phyloP scores from a whole-genome alignment of 2,888 invertebrate species.

The Smittia aterrima region DNA sequence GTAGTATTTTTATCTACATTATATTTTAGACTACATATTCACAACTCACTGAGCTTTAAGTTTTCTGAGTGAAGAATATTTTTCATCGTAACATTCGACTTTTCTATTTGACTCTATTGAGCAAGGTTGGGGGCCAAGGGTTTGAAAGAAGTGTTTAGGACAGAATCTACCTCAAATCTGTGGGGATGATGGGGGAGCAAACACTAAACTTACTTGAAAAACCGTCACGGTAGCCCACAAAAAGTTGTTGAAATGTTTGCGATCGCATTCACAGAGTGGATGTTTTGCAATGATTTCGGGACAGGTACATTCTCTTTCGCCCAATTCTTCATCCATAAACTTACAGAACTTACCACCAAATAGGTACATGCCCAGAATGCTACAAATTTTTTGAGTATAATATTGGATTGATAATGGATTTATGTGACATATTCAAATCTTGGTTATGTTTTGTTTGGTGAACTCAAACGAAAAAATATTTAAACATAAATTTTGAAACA shows the following conservation, averaged over 20 bases:
- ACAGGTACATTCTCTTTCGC: conserved; percentile 88
- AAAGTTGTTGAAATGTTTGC: conserved; percentile 98
- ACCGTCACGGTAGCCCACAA: conserved; percentile 97
- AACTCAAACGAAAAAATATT: conserved; percentile 48
- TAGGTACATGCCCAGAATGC: conserved; percentile 99
- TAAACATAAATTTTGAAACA: conserved; percentile 54
- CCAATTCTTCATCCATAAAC: conserved; percentile 81
- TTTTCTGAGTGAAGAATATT: not conserved
- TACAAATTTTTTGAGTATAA: conserved; percentile 57
- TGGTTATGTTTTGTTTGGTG: conserved; percentile 45
- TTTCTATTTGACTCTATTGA: not conserved
- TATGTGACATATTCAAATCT: conserved; percentile 23
- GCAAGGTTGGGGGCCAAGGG: not conserved
- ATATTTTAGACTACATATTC: too few relatives aligned
- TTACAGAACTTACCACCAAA: conserved; percentile 99
- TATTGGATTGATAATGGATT: conserved; percentile 34
- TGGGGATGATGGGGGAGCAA: not conserved
- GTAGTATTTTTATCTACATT: too few relatives aligned
- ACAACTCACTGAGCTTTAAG: too few relatives aligned
- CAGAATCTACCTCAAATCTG: not conserved
- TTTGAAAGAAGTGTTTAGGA: not conserved
- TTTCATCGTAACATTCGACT: not conserved
- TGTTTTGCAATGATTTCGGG: conserved; percentile 85
- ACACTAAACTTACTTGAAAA: conserved; percentile 78
- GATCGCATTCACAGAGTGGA: conserved; percentile 91